Percentiles rank a stretch among this genome's conserved stretches.
Evolutionary conservation across 2,113 vertebrate species (phyloP).

Genomic region (Rhodinocichla rosea): DNA sequence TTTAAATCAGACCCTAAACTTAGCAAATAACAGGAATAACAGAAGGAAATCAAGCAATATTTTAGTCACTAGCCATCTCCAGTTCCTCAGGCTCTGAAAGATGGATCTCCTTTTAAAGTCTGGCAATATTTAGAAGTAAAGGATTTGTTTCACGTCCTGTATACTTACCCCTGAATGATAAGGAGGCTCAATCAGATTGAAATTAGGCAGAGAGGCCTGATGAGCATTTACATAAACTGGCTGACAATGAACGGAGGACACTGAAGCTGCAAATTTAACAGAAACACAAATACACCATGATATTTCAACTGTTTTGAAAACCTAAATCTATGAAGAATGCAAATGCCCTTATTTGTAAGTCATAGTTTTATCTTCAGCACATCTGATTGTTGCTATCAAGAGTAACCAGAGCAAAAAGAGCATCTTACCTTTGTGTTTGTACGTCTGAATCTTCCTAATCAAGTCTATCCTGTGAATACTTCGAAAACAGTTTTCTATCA

Average conservation of each 20-base stretch:
- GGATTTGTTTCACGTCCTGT: not conserved
- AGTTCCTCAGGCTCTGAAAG: not conserved
- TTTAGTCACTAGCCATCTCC: not conserved
- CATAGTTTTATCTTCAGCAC: not conserved
- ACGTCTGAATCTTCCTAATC: constrained; percentile 79
- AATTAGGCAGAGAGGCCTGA: constrained; percentile 58
- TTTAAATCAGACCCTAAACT: not conserved
- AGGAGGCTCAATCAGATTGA: constrained; percentile 54
- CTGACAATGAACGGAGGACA: not conserved
- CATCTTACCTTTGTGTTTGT: constrained; percentile 78
- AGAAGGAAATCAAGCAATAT: not conserved
- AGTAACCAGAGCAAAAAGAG: not conserved
- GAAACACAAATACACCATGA: not conserved
- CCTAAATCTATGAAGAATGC: not conserved
- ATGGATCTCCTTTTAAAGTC: not conserved
- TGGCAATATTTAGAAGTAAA: not conserved
- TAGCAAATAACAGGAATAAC: not conserved
- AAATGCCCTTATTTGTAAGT: not conserved
- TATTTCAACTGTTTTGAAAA: not conserved
- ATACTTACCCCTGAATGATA: constrained; percentile 69
- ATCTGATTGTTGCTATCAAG: not conserved
- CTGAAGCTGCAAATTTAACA: constrained; percentile 59
- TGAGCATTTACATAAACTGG: constrained; percentile 49
- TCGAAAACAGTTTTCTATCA: constrained; percentile 80
- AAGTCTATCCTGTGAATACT: constrained; percentile 84